Percentiles rank a stretch among this genome's conserved stretches.
Conservation (phyloP, 1,140 invertebrate genomes). For the Sinella curviseta region DNA sequence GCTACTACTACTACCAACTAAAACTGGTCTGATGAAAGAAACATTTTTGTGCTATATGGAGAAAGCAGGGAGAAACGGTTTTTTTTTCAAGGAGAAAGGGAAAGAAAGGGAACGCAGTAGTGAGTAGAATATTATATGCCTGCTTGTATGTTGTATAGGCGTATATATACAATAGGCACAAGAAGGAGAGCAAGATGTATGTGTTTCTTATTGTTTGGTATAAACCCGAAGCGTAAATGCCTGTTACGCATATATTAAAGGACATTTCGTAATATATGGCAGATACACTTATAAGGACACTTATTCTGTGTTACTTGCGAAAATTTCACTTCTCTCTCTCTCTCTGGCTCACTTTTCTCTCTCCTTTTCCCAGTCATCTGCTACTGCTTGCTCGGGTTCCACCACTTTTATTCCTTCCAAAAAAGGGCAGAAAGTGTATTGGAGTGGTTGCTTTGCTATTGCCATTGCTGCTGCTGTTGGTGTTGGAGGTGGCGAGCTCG, state of each 20-base stretch:
- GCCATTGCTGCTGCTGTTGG: neutral
- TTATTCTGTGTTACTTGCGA: neutral
- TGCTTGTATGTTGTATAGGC: neutral
- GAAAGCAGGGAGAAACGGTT: too few species aligned
- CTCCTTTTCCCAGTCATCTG: slow-evolving; percentile 1
- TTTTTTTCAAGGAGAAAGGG: neutral
- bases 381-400: slow-evolving; percentile 7
- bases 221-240: too few species aligned
- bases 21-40: too few species aligned
- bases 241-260: slow-evolving; percentile 19
- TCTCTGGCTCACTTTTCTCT: neutral
- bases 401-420: neutral
- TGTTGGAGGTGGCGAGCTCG: neutral
- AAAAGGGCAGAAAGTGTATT: neutral
- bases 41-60: too few species aligned
- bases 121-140: too few species aligned
- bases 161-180: too few species aligned
- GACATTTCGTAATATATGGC: neutral
- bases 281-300: neutral
- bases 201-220: too few species aligned
- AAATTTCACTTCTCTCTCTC: neutral
- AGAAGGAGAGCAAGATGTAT: too few species aligned
- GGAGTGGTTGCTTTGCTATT: neutral
- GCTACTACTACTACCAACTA: too few species aligned
- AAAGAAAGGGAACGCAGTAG: neutral